Evolutionary conservation across 2,888 invertebrate genomes (phyloP), one percentile per base, ranked within the genome.

Genomic region (Choreutis nemorana): DNA sequence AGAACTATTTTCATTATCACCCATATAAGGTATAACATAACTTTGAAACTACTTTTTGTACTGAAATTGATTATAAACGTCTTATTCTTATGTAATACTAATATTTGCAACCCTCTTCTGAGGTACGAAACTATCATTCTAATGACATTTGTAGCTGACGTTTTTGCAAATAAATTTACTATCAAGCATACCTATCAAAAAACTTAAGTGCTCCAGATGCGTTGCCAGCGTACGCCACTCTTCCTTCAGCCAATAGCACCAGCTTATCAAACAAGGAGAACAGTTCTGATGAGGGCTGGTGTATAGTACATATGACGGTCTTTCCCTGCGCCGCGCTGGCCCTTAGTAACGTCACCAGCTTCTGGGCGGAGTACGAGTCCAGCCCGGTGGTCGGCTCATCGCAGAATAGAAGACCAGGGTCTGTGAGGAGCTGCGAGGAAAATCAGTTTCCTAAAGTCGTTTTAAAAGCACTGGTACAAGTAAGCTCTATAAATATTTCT

Each of bases 321-420:
- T 90, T 90, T 10, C 93, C 92, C 40, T 85, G 84, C 2, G 82
- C 81, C 0, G 91, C 87, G 56, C 90, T 85, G 36, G 81, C 73
- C 14, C 86, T 83, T 48, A 92, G 82, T 28, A 89, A 81, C 4
- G 82, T 77, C 31, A 91, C 86, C 32, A 97, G 78, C 55, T 90
- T 91, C 55, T 90, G 89, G 0, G 97, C 97, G 55, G 95, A 95
- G 49, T 87, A 94, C 0, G 95, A 93, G 61, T 98, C 97, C 31
- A 90, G 61, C 0, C 97, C 95, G 0, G 96, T 96, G 0, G 97
- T 97, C 4, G 97, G 97, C 55, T 98, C 97, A 52, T 98, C 97
- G 56, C 95, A 92, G 70, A 97, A 97, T 22, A 98, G 71, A 18
- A 98, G 81, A 1, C 90, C 86, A 0, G 97, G 97, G 68, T 97